Conservation (phyloP, 1,140 invertebrate species). For the Hyles euphorbiae region DNA sequence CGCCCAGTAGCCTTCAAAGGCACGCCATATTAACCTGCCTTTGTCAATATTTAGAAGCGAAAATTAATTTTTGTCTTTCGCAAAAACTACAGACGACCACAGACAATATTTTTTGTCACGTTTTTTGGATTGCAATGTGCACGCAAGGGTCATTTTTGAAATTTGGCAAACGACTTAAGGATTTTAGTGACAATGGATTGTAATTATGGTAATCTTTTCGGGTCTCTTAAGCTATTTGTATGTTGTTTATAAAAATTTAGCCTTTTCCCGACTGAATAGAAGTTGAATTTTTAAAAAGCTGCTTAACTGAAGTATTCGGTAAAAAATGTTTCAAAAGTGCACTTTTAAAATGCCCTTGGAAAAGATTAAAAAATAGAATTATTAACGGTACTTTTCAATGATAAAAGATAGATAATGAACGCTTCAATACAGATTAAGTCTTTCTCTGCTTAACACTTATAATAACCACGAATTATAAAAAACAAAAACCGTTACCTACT, state of each 20-base stretch:
- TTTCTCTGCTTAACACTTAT: too few species aligned
- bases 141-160: background rate
- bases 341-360: too few species aligned
- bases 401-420: too few species aligned
- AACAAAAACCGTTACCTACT: too few species aligned
- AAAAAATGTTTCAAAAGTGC: too few species aligned
- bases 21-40: slow-evolving; percentile 31
- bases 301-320: too few species aligned
- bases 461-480: too few species aligned
- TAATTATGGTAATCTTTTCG: slow-evolving; percentile 48
- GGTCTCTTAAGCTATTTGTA: slow-evolving; percentile 26
- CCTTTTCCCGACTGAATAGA: too few species aligned
- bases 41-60: slow-evolving; percentile 50
- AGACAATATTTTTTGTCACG: background rate
- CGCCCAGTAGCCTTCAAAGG: slow-evolving; percentile 44
- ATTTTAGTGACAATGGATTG: slow-evolving; percentile 38
- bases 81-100: background rate
- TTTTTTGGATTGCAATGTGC: background rate
- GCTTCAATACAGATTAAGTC: too few species aligned
- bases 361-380: too few species aligned
- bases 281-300: too few species aligned
- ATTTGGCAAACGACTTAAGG: background rate
- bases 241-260: slow-evolving; percentile 30
- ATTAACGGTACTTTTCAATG: too few species aligned
- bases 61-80: slow-evolving; percentile 33